A percentile compares a stretch with the other conserved stretches of the same genome.
phyloP scores from a whole-genome alignment of 2,888 invertebrate genomes.

The Nomada goodeniana region DNA sequence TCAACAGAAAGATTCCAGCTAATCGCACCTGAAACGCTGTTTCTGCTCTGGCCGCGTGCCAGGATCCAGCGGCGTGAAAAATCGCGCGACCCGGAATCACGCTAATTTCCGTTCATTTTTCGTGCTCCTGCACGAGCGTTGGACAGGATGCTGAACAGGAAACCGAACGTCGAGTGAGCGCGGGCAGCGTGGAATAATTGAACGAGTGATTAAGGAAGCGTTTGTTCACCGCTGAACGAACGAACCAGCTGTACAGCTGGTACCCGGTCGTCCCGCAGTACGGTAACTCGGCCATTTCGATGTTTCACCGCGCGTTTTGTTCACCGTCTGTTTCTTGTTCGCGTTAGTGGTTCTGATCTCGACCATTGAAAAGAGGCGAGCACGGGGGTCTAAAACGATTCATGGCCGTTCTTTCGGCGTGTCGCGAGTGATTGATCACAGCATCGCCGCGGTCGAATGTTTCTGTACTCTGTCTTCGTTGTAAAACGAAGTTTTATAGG shows the following conservation, averaged over 20 bases:
- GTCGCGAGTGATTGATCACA: background rate
- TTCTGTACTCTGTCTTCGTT: background rate
- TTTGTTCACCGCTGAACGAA: slow-evolving; percentile 20
- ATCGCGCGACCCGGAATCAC: slow-evolving; percentile 17
- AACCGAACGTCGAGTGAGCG: background rate
- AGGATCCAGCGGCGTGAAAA: slow-evolving; percentile 29
- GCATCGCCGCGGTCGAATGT: background rate
- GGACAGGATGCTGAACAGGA: background rate
- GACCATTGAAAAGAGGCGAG: too few species aligned
- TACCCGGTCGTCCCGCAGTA: too few species aligned
- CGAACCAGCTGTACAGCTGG: background rate
- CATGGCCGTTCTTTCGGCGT: background rate
- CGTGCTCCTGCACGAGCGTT: background rate
- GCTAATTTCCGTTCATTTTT: slow-evolving; percentile 41
- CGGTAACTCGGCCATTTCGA: background rate
- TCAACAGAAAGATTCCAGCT: slow-evolving; percentile 12
- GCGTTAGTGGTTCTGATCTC: background rate
- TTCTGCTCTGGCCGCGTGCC: slow-evolving; percentile 34
- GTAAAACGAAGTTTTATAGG: background rate
- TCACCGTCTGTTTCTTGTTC: background rate
- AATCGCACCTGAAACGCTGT: slow-evolving; percentile 33
- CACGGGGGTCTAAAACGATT: background rate
- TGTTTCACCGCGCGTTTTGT: slow-evolving; percentile 1
- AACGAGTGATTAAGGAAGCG: slow-evolving; percentile 27
- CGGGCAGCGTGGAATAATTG: slow-evolving; percentile 2